Evolutionary conservation across 2,113 vertebrate species (phyloP).

Genomic region (Nannospalax galili): DNA sequence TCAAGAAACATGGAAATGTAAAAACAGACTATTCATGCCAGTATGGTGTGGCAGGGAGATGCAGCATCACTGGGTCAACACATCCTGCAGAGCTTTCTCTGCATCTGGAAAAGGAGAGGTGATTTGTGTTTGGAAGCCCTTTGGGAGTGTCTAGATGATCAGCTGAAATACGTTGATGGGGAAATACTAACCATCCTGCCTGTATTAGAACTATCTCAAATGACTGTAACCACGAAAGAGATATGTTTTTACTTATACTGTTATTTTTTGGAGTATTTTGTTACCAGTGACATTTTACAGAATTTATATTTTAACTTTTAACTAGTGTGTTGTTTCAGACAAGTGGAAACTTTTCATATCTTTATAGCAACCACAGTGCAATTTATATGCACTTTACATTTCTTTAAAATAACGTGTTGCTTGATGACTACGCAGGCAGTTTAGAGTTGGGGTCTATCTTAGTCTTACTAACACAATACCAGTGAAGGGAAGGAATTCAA

Average conservation of each 20-base stretch:
- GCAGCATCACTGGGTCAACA: neutral
- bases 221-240: neutral
- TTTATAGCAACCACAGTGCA: neutral
- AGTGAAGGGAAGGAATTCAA: neutral
- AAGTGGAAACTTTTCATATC: neutral
- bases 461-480: neutral
- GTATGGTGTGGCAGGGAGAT: neutral
- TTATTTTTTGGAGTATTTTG: neutral
- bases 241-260: slow-evolving; percentile 20
- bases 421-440: neutral
- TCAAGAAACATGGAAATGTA: neutral
- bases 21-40: neutral
- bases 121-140: neutral
- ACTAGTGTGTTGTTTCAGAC: neutral
- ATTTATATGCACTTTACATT: slow-evolving; percentile 20
- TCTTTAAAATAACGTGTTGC: slow-evolving; percentile 33
- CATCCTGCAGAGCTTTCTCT: neutral
- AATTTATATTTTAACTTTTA: slow-evolving; percentile 6
- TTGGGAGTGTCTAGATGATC: neutral
- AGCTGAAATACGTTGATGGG: neutral
- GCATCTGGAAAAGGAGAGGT: neutral
- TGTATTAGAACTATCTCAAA: neutral
- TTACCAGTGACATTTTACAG: slow-evolving; percentile 26
- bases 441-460: neutral
- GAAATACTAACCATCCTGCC: neutral